These are phyloP conservation scores for Distichodus sexfasciatus DNA, from an alignment of 2,797 vertebrate genomes.

Conservation along the genomic window DNA sequence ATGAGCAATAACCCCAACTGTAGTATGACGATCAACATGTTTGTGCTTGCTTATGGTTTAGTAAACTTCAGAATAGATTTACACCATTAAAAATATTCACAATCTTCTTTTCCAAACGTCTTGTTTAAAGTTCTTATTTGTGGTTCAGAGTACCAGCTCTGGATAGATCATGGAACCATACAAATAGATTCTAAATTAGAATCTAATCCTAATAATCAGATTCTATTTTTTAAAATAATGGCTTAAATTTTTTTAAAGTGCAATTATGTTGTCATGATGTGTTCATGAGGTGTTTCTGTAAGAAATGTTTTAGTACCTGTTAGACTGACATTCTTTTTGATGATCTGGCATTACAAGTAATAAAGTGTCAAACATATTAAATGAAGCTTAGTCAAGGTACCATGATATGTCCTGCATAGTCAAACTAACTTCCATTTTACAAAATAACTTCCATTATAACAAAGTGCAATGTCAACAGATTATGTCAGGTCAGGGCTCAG, in stretches of 20 bases:
- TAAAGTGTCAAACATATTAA: not conserved
- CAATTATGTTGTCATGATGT: slow-evolving; percentile 38
- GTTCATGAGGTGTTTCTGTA: slow-evolving; percentile 1
- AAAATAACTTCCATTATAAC: not conserved
- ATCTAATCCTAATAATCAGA: too few species aligned
- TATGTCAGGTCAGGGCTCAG: slow-evolving; percentile 1
- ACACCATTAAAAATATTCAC: not conserved
- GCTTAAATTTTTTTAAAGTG: slow-evolving; percentile 53
- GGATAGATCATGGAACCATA: slow-evolving; percentile 51
- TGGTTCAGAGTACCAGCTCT: slow-evolving; percentile 72
- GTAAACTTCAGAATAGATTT: not conserved
- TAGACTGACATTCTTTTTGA: not conserved
- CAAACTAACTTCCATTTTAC: not conserved
- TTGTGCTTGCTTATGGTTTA: too few species aligned
- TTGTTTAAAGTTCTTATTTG: slow-evolving; percentile 70
- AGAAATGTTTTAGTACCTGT: slow-evolving; percentile 7
- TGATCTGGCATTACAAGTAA: too few species aligned
- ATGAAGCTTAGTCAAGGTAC: not conserved
- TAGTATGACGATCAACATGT: too few species aligned
- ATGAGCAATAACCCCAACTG: too few species aligned
- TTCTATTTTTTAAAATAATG: slow-evolving; percentile 50
- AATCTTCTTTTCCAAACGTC: too few species aligned
- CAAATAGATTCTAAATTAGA: too few species aligned
- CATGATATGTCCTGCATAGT: not conserved
- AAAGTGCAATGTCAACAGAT: slow-evolving; percentile 4